Percentiles rank a stretch among this genome's conserved stretches.
Conservation (phyloP, 92 coral and sea anemone species). For the Metridium senile region DNA sequence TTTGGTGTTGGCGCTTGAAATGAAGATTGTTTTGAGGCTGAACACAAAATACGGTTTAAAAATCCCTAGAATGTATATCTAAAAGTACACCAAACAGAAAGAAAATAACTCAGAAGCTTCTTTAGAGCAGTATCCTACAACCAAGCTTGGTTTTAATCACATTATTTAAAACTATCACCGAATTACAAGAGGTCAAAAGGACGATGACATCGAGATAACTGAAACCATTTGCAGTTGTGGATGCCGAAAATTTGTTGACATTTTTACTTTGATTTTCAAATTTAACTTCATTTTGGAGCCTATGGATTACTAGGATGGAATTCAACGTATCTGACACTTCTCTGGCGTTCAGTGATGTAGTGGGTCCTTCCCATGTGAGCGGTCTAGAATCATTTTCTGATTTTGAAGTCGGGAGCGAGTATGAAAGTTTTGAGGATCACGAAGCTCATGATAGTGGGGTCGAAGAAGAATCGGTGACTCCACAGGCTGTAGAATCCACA, state of each 20-base stretch:
- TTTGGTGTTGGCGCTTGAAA: constrained; percentile 42
- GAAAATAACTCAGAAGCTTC: constrained; percentile 3
- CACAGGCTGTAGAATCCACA: constrained; percentile 18
- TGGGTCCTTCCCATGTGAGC: constrained; percentile 94
- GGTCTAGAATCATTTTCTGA: constrained; percentile 97
- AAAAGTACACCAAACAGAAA: background rate
- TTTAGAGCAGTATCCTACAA: constrained; percentile 2
- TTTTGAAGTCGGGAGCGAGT: constrained; percentile 77
- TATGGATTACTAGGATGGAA: constrained; percentile 52
- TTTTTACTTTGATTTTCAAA: background rate
- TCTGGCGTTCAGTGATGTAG: constrained; percentile 90
- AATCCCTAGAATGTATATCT: background rate
- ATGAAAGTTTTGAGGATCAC: constrained; percentile 50
- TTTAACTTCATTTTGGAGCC: background rate
- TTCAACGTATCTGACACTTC: constrained; percentile 82
- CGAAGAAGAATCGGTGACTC: constrained; percentile 33
- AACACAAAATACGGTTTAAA: background rate
- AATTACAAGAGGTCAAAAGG: constrained; percentile 1
- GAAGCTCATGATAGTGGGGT: constrained; percentile 42
- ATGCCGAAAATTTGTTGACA: constrained; percentile 1
- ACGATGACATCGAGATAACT: constrained; percentile 23
- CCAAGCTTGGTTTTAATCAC: background rate
- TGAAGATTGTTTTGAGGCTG: constrained; percentile 27
- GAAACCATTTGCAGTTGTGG: constrained; percentile 7
- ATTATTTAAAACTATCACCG: constrained; percentile 3